These are phyloP conservation scores for Dermatophagoides farinae DNA, from an alignment of 1,140 invertebrate species.

Conservation along the genomic window DNA sequence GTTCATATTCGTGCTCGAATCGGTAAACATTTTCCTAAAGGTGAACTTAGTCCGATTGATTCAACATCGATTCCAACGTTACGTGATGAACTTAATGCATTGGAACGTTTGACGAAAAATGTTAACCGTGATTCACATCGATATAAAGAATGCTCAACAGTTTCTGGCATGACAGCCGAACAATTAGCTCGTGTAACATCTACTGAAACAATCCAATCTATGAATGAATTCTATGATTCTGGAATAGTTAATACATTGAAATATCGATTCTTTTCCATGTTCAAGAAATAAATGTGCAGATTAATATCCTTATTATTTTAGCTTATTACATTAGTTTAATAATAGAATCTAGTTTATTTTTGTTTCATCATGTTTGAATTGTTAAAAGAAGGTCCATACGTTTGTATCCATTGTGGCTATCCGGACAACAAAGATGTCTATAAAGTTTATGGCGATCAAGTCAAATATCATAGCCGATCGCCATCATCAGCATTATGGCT, in stretches of 20 bases:
- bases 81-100: slow-evolving; percentile 38
- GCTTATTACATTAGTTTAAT: neutral
- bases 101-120: slow-evolving; percentile 46
- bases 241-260: neutral
- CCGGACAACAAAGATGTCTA: slow-evolving; percentile 4
- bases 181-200: slow-evolving; percentile 47
- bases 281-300: neutral
- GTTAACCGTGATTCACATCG: slow-evolving; percentile 35
- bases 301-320: no score
- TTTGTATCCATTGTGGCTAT: slow-evolving; percentile 14
- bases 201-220: slow-evolving; percentile 41
- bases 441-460: slow-evolving; percentile 8
- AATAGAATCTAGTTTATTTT: neutral
- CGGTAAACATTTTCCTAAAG: slow-evolving; percentile 38
- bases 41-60: slow-evolving; percentile 28
- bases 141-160: slow-evolving; percentile 29
- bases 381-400: slow-evolving; percentile 1
- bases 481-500: neutral
- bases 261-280: neutral
- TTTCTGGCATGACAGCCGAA: slow-evolving; percentile 42
- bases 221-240: slow-evolving; percentile 27
- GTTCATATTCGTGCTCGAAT: slow-evolving; percentile 47
- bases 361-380: slow-evolving; percentile 11
- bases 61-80: slow-evolving; percentile 31
- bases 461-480: neutral